Evolutionary conservation across 2,888 invertebrate species (phyloP), one percentile per base, ranked within the genome.

Genomic region (Agrochola macilenta): DNA sequence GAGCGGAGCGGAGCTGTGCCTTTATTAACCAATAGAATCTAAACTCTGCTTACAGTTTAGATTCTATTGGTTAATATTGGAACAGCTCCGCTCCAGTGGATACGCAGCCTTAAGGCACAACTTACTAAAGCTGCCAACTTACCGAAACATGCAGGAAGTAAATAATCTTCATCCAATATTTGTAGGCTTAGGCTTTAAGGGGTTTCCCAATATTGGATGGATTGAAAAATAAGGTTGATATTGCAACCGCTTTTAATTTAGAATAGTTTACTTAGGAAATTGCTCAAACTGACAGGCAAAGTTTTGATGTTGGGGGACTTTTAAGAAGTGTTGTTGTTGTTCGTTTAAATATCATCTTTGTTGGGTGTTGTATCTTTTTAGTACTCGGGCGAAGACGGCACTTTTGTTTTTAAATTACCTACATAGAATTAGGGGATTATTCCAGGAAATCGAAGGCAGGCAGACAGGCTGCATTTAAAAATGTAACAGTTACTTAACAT

Each of bases 201-300:
- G 7, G 23, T 46, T 65, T 26, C 30, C 8, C 43, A 9, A 54
- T 63, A 76, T 79, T 26, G 12, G 12, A 61, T 43, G 23, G 60
- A 54, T 74, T 70, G 14, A 69, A 60, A n/a, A 46, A 58, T 57
- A 75, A 82, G 58, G 61, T 49, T 52, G 5, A 46, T 63, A 68
- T 61, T 79, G 20, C 23, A 58, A 60, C 52, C 54, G 35, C 58
- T 69, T 79, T 46, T 46, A 69, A 79, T 79, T 54, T 74, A 14
- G 35, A 58, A 69, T 54, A 54, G 35, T 61, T 58, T 46, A 23
- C 26, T 43, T 2, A 17, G 26, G n/a, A 54, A 69, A 54, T 69
- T 79, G 46, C 23, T 35, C 35, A 30, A 69, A 46, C 52, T 58
- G 68, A 58, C 35, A 49, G 73, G 3, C 17, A 30, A 68, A 79